These are phyloP conservation scores for Haemorhous mexicanus DNA, from an alignment of 2,113 vertebrate species.

Conservation along the genomic window DNA sequence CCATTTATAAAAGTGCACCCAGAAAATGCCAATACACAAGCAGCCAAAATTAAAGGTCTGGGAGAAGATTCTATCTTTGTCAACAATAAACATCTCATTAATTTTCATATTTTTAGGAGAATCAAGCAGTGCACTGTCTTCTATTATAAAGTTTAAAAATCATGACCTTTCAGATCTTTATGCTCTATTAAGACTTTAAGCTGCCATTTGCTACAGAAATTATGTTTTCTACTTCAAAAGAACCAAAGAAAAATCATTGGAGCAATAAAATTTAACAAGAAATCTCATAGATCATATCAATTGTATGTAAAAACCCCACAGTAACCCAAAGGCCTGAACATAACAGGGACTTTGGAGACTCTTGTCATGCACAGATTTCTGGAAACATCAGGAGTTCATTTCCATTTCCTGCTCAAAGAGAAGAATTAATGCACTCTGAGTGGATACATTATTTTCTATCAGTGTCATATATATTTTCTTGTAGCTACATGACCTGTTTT, in stretches of 20 bases:
- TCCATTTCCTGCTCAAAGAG: neutral
- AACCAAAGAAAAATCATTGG: neutral
- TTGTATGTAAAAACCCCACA: neutral
- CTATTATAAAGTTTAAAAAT: neutral
- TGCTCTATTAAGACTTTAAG: slow-evolving; percentile 10
- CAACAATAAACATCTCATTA: neutral
- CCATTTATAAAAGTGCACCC: neutral
- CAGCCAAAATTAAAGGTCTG: neutral
- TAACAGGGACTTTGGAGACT: neutral
- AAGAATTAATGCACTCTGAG: neutral
- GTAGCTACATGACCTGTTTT: neutral
- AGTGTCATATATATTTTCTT: neutral
- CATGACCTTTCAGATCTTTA: slow-evolving; percentile 28
- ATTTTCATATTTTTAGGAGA: slow-evolving; percentile 20
- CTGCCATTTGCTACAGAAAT: slow-evolving; percentile 19
- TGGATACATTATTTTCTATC: neutral
- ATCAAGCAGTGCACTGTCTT: neutral
- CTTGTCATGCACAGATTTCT: neutral
- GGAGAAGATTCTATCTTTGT: neutral
- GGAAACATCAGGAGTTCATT: neutral
- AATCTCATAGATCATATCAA: slow-evolving; percentile 22
- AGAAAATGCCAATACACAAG: neutral
- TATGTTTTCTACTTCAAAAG: slow-evolving; percentile 50
- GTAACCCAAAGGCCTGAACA: neutral
- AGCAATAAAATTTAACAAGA: slow-evolving; percentile 31